Conservation (phyloP, 2,888 invertebrate species). For the Sceliomorpha sp. region DNA sequence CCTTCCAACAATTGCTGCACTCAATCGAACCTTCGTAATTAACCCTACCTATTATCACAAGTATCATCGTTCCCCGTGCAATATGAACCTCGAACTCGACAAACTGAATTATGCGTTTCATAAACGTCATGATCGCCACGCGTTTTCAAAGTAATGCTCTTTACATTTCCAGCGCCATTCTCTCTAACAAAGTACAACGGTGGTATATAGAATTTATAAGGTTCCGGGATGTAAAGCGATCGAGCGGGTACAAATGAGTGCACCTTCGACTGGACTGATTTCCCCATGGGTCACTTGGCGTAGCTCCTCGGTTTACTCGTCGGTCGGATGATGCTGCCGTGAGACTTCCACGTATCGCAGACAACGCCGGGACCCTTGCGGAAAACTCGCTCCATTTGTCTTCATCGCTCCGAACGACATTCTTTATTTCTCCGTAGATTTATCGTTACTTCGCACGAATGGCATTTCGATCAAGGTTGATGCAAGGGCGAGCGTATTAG, state of each 20-base stretch:
- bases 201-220: conserved; percentile 16
- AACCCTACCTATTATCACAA: too few relatives aligned
- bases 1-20: too few relatives aligned
- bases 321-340: neutral
- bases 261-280: conserved; percentile 52
- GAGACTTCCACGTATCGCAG: neutral
- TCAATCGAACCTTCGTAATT: too few relatives aligned
- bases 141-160: neutral
- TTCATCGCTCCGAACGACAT: neutral
- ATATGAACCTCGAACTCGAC: too few relatives aligned
- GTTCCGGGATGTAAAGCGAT: conserved; percentile 45
- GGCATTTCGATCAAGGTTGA: neutral
- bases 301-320: conserved; percentile 14
- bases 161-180: neutral
- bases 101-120: too few relatives aligned
- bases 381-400: neutral
- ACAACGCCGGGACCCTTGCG: conserved; percentile 5
- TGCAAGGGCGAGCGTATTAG: too few relatives aligned
- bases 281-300: conserved; percentile 60
- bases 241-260: conserved; percentile 55
- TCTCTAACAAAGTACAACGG: too few relatives aligned
- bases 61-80: too few relatives aligned
- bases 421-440: neutral
- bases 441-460: conserved; percentile 1
- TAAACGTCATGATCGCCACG: too few relatives aligned